A percentile compares a stretch with the other conserved stretches of the same genome.
These are phyloP conservation scores for Sinella curviseta DNA, from an alignment of 1,140 invertebrate genomes.

Conservation along the genomic window DNA sequence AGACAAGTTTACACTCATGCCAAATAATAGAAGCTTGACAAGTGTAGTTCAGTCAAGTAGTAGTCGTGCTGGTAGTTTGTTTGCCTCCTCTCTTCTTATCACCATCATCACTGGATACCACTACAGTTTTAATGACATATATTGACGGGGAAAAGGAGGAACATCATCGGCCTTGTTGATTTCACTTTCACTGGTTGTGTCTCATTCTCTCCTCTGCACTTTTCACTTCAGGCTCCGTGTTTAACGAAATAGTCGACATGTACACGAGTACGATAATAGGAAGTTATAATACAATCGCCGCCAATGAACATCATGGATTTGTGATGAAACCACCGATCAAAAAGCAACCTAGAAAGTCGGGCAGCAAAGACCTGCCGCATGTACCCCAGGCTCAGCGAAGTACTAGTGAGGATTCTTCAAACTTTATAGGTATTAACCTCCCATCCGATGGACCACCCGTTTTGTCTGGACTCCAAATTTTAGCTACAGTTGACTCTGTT, in stretches of 20 bases:
- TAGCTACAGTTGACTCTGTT: slow-evolving; percentile 29
- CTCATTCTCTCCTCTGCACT: background rate
- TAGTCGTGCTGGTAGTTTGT: background rate
- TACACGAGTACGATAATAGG: slow-evolving; percentile 41
- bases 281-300: slow-evolving; percentile 40
- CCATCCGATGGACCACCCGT: slow-evolving; percentile 33
- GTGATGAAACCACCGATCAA: slow-evolving; percentile 37
- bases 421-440: slow-evolving; percentile 29
- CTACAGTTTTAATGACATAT: background rate
- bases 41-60: background rate
- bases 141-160: too few species aligned
- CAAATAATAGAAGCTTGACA: slow-evolving; percentile 13
- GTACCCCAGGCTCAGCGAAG: background rate
- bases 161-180: background rate
- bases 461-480: slow-evolving; percentile 30
- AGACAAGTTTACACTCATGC: background rate
- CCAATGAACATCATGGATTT: slow-evolving; percentile 28
- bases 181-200: background rate
- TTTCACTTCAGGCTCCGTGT: background rate
- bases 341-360: slow-evolving; percentile 30
- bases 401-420: slow-evolving; percentile 23
- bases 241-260: slow-evolving; percentile 7
- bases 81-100: slow-evolving; percentile 9
- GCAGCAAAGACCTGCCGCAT: slow-evolving; percentile 8
- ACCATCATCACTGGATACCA: background rate